A percentile compares a stretch with the other conserved stretches of the same genome.
These are phyloP conservation scores for Zaprionus lineosus DNA, from an alignment of 2,888 invertebrate species.

Conservation along the genomic window DNA sequence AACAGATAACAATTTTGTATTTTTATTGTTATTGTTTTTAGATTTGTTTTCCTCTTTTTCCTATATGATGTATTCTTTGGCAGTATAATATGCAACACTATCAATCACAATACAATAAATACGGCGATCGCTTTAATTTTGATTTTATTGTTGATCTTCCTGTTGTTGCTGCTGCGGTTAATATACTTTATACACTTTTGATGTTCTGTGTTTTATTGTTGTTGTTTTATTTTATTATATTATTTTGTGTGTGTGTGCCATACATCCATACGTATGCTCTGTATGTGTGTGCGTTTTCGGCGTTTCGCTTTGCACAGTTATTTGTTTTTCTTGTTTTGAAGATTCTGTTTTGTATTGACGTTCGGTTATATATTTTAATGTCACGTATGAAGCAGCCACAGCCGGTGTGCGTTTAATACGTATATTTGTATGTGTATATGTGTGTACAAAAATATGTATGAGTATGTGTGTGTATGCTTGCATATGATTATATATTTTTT, in stretches of 20 bases:
- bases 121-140: conserved; percentile 15
- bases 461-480: conserved; percentile 29
- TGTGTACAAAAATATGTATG: background rate
- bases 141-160: conserved; percentile 29
- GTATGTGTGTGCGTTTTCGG: conserved; percentile 51
- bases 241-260: conserved; percentile 1
- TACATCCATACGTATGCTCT: too few species aligned
- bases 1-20: too few species aligned
- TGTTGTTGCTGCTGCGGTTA: conserved; percentile 13
- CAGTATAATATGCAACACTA: too few species aligned
- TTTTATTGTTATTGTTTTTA: too few species aligned
- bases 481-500: too few species aligned
- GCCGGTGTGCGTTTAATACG: conserved; percentile 33
- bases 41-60: too few species aligned
- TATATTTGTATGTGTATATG: conserved; percentile 5
- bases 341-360: conserved; percentile 69
- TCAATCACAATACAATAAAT: background rate
- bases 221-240: conserved; percentile 2
- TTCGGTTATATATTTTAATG: conserved; percentile 48
- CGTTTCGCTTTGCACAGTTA: conserved; percentile 65
- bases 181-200: conserved; percentile 33
- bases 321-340: conserved; percentile 76
- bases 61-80: too few species aligned
- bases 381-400: conserved; percentile 33
- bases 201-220: conserved; percentile 23